A percentile compares a stretch with the other conserved stretches of the same genome.
phyloP scores from a whole-genome alignment of 2,888 invertebrate species.

The Tipula lateralis region DNA sequence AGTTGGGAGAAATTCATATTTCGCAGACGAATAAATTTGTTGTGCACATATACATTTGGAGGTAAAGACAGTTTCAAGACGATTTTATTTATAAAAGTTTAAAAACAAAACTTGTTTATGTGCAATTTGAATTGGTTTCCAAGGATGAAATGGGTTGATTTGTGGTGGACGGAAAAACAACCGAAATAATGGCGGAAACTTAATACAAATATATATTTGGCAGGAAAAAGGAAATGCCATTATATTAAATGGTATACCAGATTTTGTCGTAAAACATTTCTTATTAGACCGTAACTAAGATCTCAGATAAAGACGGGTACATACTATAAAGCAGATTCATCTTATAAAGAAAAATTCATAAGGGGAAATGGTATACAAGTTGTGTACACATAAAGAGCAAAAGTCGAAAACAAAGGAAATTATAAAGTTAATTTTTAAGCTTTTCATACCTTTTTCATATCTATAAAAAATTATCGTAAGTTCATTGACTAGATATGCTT shows the following conservation, averaged over 20 bases:
- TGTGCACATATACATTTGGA: neutral
- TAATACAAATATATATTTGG: neutral
- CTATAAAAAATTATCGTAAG: neutral
- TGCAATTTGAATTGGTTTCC: neutral
- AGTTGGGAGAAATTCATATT: neutral
- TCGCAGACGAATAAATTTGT: neutral
- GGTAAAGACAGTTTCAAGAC: neutral
- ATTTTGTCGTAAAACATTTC: neutral
- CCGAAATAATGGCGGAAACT: neutral
- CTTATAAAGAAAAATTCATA: neutral
- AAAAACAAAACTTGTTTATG: neutral
- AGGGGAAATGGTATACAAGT: neutral
- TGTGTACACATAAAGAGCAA: neutral
- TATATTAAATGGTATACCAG: neutral
- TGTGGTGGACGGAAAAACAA: neutral
- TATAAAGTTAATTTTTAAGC: neutral
- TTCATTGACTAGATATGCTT: neutral
- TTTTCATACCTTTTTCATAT: neutral
- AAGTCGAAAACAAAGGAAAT: neutral
- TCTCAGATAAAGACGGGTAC: neutral
- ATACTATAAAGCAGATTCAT: neutral
- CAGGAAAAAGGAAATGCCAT: neutral
- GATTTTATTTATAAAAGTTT: neutral
- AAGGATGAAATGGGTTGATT: neutral
- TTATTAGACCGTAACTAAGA: neutral